Percentiles rank a stretch among this genome's conserved stretches.
Conservation (phyloP, 1,140 invertebrate species). For the Trachymyrmex cornetzi region DNA sequence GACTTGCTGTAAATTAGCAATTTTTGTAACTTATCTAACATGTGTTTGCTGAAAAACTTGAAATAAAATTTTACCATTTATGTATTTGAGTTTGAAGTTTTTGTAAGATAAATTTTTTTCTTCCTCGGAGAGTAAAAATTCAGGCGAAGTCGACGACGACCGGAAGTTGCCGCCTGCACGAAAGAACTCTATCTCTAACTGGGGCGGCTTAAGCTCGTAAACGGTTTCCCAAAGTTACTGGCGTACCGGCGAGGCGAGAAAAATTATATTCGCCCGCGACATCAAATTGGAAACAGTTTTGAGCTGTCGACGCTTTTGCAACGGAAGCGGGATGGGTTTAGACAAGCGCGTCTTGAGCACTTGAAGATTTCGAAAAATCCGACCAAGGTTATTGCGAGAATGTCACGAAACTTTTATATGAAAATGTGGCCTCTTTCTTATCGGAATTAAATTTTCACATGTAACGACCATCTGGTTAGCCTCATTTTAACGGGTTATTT, state of each 20-base stretch:
- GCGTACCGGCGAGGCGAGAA: conserved; percentile 55
- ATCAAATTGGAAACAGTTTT: conserved; percentile 60
- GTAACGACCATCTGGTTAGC: conserved; percentile 23
- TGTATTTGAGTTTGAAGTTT: conserved; percentile 33
- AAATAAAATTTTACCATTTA: conserved; percentile 40
- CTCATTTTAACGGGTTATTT: conserved; percentile 30
- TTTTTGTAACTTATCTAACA: neutral
- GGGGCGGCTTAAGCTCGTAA: conserved; percentile 57
- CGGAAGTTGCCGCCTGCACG: conserved; percentile 50
- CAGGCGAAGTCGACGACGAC: conserved; percentile 24
- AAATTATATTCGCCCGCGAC: conserved; percentile 62
- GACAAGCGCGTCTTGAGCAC: conserved; percentile 23
- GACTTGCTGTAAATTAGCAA: neutral
- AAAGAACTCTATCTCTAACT: conserved; percentile 63
- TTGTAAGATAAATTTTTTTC: conserved; percentile 45
- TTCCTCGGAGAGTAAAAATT: conserved; percentile 36
- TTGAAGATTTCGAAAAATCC: conserved; percentile 55
- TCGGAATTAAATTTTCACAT: conserved; percentile 45
- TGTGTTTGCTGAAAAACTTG: neutral
- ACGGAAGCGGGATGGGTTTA: conserved; percentile 24
- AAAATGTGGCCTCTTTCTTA: conserved; percentile 50
- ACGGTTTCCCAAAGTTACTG: conserved; percentile 54
- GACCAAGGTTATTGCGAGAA: conserved; percentile 52
- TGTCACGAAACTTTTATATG: conserved; percentile 59
- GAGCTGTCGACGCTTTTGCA: conserved; percentile 50